A percentile compares a stretch with the other conserved stretches of the same genome.
These are phyloP conservation scores for Desoria tigrina DNA, from an alignment of 2,888 invertebrate genomes.

Conservation along the genomic window DNA sequence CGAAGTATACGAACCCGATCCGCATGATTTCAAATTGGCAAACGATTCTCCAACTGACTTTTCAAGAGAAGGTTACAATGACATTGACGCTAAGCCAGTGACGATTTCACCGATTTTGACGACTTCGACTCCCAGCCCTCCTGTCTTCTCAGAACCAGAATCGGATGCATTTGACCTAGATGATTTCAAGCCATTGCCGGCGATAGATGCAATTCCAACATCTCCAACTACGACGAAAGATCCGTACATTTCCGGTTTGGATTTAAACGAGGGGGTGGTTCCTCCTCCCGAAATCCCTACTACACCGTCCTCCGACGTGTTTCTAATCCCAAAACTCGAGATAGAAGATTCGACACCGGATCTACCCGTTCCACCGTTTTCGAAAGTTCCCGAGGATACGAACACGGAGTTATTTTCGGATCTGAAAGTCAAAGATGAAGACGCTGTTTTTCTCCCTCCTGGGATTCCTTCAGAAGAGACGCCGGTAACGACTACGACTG, in stretches of 20 bases:
- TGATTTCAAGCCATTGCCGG: background rate
- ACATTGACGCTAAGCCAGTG: background rate
- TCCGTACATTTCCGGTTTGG: background rate
- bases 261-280: background rate
- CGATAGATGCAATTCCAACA: background rate
- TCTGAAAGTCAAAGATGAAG: too few species aligned
- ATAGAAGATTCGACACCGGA: too few species aligned
- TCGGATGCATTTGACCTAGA: background rate
- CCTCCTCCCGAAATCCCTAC: conserved; percentile 21
- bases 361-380: too few species aligned
- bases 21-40: too few species aligned
- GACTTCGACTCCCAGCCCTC: background rate
- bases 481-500: too few species aligned
- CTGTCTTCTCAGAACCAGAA: background rate
- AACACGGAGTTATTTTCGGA: too few species aligned
- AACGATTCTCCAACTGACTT: too few species aligned
- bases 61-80: too few species aligned
- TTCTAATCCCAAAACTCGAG: background rate
- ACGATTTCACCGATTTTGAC: background rate
- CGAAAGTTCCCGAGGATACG: too few species aligned
- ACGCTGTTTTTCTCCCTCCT: too few species aligned
- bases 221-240: background rate
- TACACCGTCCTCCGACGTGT: background rate
- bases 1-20: too few species aligned
- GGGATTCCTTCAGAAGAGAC: too few species aligned